Evolutionary conservation across 2,113 vertebrate species (phyloP), one percentile per base, ranked within the genome.

Genomic region (Gallinago undulata): DNA sequence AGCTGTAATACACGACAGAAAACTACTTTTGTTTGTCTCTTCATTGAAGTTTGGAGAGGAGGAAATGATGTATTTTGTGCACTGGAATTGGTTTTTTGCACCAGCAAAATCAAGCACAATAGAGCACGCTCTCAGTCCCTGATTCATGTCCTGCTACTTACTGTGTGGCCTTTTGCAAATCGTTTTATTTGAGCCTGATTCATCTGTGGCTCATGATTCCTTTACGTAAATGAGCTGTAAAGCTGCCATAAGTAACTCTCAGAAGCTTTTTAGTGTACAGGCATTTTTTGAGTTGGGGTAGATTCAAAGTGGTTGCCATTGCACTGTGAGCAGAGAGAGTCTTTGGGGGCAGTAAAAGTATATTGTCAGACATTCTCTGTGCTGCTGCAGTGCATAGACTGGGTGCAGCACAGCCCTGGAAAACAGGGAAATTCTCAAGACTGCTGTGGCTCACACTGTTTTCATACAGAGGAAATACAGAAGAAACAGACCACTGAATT

Each of bases 161-260:
- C 59, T 89, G 77, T 87, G 80, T 82, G 90, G 83, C 83, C 80
- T 89, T 89, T 68, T 91, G 77, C 69, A 95, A 66, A 91, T 82
- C 22, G 33, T 82, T 95, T 92, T 82, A 66, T 87, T 92, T 82
- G 37, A 89, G 77, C 39, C 76, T 84, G 66, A 84, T 93, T 96
- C 92, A 89, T 89, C 80, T 62, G 80, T 89, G 84, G 80, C 92
- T 93, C 83, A 45, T 79, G 80, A 78, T 87, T 92, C 56, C 69
- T 93, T 60, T 93, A 89, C 2, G 1, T 78, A 92, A 93, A 94
- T 45, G 60, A 93, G 37, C 88, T 83, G 57, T 57, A 70, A 96
- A 90, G 68, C 72, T 87, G 47, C 94, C 43, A 5, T 56, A 81
- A 92, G 79, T 48, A 92, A 79, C 39, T 35, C 68, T 7, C 33